A percentile compares a stretch with the other conserved stretches of the same genome.
phyloP scores from a whole-genome alignment of 2,888 invertebrate species.

The Luperina testacea region DNA sequence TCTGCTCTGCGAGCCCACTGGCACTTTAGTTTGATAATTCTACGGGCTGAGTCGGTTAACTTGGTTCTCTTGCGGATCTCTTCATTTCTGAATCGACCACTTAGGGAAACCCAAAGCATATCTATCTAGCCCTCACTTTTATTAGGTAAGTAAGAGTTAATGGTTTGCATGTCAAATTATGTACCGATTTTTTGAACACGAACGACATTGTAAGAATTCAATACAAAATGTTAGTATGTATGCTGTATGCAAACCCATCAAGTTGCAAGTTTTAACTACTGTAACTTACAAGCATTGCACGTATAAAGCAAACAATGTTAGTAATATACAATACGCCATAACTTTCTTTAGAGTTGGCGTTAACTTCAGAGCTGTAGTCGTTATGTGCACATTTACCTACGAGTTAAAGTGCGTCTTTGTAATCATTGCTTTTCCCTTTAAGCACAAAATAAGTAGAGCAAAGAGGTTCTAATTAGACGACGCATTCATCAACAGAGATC shows the following conservation, averaged over 20 bases:
- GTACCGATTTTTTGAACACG: neutral
- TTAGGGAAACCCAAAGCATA: neutral
- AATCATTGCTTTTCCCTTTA: neutral
- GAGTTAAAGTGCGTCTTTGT: slow-evolving; percentile 17
- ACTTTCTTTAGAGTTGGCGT: slow-evolving; percentile 27
- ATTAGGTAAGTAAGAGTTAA: too few species aligned
- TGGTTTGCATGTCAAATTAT: neutral
- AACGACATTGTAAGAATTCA: neutral
- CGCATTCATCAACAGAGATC: slow-evolving; percentile 13
- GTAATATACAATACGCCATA: slow-evolving; percentile 7
- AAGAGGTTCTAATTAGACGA: slow-evolving; percentile 21
- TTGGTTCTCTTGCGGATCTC: neutral
- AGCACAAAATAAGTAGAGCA: slow-evolving; percentile 2
- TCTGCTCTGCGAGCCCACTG: neutral
- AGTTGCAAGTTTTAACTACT: slow-evolving; percentile 6
- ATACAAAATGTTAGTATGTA: neutral
- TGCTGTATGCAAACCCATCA: neutral
- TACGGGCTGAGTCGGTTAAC: neutral
- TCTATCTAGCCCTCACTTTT: neutral
- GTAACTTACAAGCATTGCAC: slow-evolving; percentile 4
- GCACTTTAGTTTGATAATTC: neutral
- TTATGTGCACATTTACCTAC: slow-evolving; percentile 7
- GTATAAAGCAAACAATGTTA: slow-evolving; percentile 38
- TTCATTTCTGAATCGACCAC: neutral
- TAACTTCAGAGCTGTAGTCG: slow-evolving; percentile 29